A percentile compares a stretch with the other conserved stretches of the same genome.
phyloP scores from a whole-genome alignment of 1,140 invertebrate genomes.

The Formica exsecta region DNA sequence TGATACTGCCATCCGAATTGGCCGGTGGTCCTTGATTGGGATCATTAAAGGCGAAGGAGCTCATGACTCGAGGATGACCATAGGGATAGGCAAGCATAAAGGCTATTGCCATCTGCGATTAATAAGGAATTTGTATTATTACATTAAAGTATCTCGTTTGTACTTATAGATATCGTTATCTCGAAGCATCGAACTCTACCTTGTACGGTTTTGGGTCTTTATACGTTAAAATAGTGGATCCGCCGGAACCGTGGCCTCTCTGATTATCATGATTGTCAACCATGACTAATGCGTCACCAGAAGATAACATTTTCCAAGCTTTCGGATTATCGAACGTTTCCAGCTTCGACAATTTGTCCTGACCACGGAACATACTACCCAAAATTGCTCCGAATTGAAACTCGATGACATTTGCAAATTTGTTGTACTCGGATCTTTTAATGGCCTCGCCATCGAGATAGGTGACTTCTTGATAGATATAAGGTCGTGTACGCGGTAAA shows the following conservation, averaged over 20 bases:
- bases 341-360: slow-evolving; percentile 87
- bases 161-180: background rate
- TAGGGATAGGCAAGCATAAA: slow-evolving; percentile 96
- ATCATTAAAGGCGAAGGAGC: slow-evolving; percentile 89
- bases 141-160: background rate
- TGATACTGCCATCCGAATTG: slow-evolving; percentile 88
- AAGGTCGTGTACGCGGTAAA: slow-evolving; percentile 87
- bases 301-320: slow-evolving; percentile 87
- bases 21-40: slow-evolving; percentile 89
- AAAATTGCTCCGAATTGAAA: slow-evolving; percentile 89
- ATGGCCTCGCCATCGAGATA: slow-evolving; percentile 92
- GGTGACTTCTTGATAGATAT: slow-evolving; percentile 94
- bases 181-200: slow-evolving; percentile 71
- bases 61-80: slow-evolving; percentile 92
- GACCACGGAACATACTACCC: slow-evolving; percentile 82
- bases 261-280: slow-evolving; percentile 91
- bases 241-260: slow-evolving; percentile 81
- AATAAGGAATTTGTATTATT: background rate
- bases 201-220: slow-evolving; percentile 89
- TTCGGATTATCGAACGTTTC: slow-evolving; percentile 84
- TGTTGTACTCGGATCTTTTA: slow-evolving; percentile 89
- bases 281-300: slow-evolving; percentile 87
- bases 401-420: slow-evolving; percentile 90
- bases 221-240: slow-evolving; percentile 87
- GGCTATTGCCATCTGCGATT: slow-evolving; percentile 89